phyloP scores from a whole-genome alignment of 2,888 invertebrate species.

The Ormyrus thymus region DNA sequence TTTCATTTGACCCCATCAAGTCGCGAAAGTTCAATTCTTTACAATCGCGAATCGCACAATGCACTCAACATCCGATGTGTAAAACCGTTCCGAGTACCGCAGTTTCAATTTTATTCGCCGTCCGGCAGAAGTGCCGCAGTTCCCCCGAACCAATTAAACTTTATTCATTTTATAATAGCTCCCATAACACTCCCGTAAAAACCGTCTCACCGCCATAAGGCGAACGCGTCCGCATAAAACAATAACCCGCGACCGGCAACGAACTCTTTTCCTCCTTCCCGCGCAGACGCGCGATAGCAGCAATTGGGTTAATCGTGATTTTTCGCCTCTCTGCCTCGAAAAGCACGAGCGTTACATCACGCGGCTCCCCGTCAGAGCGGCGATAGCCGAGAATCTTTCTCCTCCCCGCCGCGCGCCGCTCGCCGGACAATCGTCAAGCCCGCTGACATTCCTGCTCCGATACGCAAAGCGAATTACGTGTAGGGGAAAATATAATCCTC shows the following conservation, averaged over 20 bases:
- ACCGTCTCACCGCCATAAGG: neutral
- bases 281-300: neutral
- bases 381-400: too few species aligned
- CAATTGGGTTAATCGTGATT: constrained; percentile 12
- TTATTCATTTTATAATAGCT: constrained; percentile 28
- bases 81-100: constrained; percentile 1
- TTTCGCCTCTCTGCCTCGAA: neutral
- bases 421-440: too few species aligned
- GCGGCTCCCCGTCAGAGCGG: too few species aligned
- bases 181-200: neutral
- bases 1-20: neutral
- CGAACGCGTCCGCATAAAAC: neutral
- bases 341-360: too few species aligned
- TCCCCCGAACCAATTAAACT: constrained; percentile 38
- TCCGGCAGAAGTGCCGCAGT: neutral
- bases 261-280: neutral
- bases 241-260: constrained; percentile 3
- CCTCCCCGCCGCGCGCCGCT: too few species aligned
- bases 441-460: too few species aligned
- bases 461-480: too few species aligned
- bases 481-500: too few species aligned
- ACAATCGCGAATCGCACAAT: constrained; percentile 8
- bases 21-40: constrained; percentile 8
- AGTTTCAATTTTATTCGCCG: neutral
- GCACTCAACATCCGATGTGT: constrained; percentile 36